These are phyloP conservation scores for Petrophora chlorosata DNA, from an alignment of 2,888 invertebrate species.

Conservation along the genomic window DNA sequence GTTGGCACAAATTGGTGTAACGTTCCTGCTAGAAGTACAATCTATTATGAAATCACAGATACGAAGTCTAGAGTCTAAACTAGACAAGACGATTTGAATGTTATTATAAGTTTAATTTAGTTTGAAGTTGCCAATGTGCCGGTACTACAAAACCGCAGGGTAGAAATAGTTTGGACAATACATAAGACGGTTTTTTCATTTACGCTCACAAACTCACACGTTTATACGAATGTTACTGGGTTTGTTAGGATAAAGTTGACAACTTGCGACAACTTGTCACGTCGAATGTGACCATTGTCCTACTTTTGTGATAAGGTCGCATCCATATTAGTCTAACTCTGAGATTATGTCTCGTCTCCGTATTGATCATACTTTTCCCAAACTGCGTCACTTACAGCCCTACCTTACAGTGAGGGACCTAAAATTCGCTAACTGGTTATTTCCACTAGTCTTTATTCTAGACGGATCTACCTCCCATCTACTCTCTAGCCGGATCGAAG, in stretches of 20 bases:
- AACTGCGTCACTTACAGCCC: conserved; percentile 49
- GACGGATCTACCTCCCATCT: conserved; percentile 64
- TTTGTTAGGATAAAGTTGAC: no score
- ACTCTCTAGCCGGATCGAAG: conserved; percentile 49
- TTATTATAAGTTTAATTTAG: conserved; percentile 18
- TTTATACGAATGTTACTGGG: not conserved
- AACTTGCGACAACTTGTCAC: no score
- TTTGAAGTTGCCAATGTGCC: conserved; percentile 69
- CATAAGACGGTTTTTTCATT: not conserved
- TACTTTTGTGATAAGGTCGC: no score
- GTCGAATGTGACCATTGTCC: no score
- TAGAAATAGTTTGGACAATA: conserved; percentile 10
- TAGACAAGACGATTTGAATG: conserved; percentile 41
- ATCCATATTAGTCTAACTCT: not conserved
- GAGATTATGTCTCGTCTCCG: conserved; percentile 1
- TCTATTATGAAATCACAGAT: conserved; percentile 59
- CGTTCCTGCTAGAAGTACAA: conserved; percentile 48
- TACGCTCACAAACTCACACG: no score
- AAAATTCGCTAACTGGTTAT: conserved; percentile 56
- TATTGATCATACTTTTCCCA: conserved; percentile 42
- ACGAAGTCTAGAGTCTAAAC: conserved; percentile 40
- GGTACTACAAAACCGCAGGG: conserved; percentile 34
- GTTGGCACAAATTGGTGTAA: conserved; percentile 73
- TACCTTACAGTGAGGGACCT: conserved; percentile 62
- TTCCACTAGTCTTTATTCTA: conserved; percentile 74